phyloP scores from a whole-genome alignment of 92 coral and sea anemone species.

The Desmophyllum pertusum region DNA sequence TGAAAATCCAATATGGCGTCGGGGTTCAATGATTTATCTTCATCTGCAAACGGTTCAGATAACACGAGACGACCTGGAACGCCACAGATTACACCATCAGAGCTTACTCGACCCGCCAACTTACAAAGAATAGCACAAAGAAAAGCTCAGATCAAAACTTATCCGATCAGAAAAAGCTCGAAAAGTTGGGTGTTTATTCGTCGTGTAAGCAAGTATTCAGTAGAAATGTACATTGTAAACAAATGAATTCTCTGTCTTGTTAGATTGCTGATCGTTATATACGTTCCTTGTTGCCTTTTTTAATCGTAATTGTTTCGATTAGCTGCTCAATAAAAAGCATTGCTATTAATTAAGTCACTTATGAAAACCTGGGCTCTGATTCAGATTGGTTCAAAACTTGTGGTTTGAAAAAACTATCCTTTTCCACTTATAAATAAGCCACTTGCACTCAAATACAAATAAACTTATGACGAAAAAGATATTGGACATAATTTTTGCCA shows the following conservation, averaged over 20 bases:
- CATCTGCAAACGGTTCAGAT: slow-evolving; percentile 59
- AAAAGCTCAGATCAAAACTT: slow-evolving; percentile 83
- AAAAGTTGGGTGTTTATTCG: slow-evolving; percentile 94
- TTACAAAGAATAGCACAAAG: slow-evolving; percentile 90
- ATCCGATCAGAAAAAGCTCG: slow-evolving; percentile 88
- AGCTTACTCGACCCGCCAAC: slow-evolving; percentile 85
- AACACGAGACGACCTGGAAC: slow-evolving; percentile 71
- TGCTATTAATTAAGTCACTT: not conserved
- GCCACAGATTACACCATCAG: slow-evolving; percentile 85
- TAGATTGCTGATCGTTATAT: too few relatives aligned
- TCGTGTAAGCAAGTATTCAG: slow-evolving; percentile 66
- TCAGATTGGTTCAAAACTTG: not conserved
- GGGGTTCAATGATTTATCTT: slow-evolving; percentile 16
- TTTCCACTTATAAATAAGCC: not conserved
- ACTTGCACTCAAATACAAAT: too few relatives aligned
- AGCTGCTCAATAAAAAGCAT: not conserved
- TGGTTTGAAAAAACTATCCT: not conserved
- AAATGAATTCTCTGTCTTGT: too few relatives aligned
- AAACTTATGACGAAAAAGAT: too few relatives aligned
- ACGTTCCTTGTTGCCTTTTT: not conserved
- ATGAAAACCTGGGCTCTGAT: not conserved
- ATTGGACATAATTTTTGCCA: too few relatives aligned
- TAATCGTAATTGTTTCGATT: not conserved
- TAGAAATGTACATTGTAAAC: too few relatives aligned
- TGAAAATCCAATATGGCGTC: slow-evolving; percentile 66